These are phyloP conservation scores for Amphimallon solstitiale DNA, from an alignment of 2,888 invertebrate genomes.

Conservation along the genomic window DNA sequence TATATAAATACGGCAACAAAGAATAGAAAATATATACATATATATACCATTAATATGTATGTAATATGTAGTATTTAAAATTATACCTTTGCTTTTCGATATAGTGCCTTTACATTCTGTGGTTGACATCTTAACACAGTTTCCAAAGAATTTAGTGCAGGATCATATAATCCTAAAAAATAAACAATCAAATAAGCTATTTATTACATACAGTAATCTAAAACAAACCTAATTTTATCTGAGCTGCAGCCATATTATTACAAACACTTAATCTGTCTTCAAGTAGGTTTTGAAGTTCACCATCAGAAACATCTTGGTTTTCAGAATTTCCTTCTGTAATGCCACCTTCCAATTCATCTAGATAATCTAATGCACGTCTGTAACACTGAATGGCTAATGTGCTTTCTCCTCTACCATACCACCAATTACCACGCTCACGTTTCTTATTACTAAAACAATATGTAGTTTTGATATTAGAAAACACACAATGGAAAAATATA, in stretches of 20 bases:
- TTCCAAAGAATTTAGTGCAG: conserved; percentile 85
- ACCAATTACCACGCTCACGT: conserved; percentile 89
- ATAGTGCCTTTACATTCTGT: conserved; percentile 89
- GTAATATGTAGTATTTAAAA: conserved; percentile 1
- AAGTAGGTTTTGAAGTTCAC: conserved; percentile 73
- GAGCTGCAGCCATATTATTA: conserved; percentile 93
- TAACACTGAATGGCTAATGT: conserved; percentile 87
- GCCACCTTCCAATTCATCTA: conserved; percentile 78
- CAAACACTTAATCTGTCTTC: conserved; percentile 86
- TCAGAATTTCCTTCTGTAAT: conserved; percentile 68
- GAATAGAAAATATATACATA: no score
- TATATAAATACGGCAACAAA: no score
- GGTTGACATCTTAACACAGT: conserved; percentile 86
- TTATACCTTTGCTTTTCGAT: conserved; percentile 79
- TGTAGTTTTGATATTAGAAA: neutral
- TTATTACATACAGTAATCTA: neutral
- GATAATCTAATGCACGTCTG: conserved; percentile 82
- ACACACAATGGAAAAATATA: conserved; percentile 58
- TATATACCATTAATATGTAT: neutral
- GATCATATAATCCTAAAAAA: conserved; percentile 74
- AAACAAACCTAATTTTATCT: conserved; percentile 80
- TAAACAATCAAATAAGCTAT: neutral
- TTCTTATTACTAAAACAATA: conserved; percentile 71
- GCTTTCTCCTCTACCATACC: conserved; percentile 85
- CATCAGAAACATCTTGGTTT: conserved; percentile 65